phyloP scores from a whole-genome alignment of 37 sponge, comb jelly and placozoan species.

The Geodia barretti region DNA sequence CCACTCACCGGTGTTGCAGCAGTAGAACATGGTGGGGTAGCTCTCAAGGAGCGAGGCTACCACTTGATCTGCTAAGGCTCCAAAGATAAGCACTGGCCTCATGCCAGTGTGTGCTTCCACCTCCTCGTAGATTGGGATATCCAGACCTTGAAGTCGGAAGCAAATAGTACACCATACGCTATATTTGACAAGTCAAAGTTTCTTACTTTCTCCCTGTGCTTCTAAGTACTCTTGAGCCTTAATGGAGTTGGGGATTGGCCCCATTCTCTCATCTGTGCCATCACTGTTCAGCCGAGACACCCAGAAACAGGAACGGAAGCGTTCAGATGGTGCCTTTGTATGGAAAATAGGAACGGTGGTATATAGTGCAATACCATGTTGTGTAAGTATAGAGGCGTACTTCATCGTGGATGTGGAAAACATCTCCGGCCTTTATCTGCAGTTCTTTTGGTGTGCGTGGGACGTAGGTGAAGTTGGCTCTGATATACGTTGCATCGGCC shows the following conservation, averaged over 20 bases:
- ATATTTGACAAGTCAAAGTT: background rate
- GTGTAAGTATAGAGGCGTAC: background rate
- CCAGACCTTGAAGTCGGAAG: conserved; percentile 19
- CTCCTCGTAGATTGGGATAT: conserved; percentile 67
- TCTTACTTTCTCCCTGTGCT: conserved; percentile 74
- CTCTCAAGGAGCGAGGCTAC: conserved; percentile 59
- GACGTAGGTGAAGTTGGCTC: conserved; percentile 80
- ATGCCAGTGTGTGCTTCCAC: conserved; percentile 67
- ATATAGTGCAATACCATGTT: background rate
- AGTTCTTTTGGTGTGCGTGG: conserved; percentile 72
- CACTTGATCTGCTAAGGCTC: conserved; percentile 59
- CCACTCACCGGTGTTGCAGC: conserved; percentile 43
- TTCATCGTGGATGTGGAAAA: conserved; percentile 83
- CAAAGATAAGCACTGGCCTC: conserved; percentile 73
- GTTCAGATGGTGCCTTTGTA: conserved; percentile 29
- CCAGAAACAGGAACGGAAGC: conserved; percentile 65
- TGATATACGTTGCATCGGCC: conserved; percentile 72
- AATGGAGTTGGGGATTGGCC: conserved; percentile 66
- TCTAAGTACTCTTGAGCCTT: conserved; percentile 66
- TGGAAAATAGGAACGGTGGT: background rate
- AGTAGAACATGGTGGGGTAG: conserved; percentile 64
- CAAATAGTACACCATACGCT: background rate
- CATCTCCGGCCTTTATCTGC: conserved; percentile 45
- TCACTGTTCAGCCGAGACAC: conserved; percentile 66
- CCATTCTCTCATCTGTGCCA: conserved; percentile 73